Base-by-base conservation (phyloP, 2,113 vertebrate species). In the Nycticebus coucang region DNA sequence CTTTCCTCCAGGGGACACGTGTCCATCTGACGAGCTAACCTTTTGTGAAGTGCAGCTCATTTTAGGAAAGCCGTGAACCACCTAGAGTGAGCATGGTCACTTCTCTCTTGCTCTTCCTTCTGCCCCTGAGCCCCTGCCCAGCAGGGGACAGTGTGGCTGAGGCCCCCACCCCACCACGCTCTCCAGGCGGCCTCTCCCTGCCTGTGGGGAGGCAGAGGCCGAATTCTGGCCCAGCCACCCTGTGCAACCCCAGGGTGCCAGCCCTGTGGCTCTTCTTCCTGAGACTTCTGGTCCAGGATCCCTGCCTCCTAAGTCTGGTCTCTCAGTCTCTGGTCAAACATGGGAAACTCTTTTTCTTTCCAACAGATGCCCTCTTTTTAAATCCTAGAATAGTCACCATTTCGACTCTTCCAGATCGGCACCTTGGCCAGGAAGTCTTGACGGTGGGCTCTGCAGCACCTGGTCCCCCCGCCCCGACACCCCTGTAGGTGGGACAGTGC, bases 171-270 rank as follows among this genome's bases (percentile, higher is more conserved):
- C 35, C 62, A 35, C 24, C 57, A 13, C 22, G 24, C 3, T 7
- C 12, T 24, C 4, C 30, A 5, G 24, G 17, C 7, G 3, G 57
- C 6, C 17, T 41, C 79, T 6, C 17, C 41, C 71, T 37, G 71
- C 1, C 0, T 2, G 6, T 8, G 37, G 18, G 19, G 2, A 24
- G 41, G 15, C 0, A 0, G 30, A 66, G 4, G 64, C 55, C 2
- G 0, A 1, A 22, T 84, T 35, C 14, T 24, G 14, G 35, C 45
- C 53, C 28, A 4, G 21, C n/a, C 1, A 45, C 37, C 71, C 60
- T 13, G 2, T 1, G 5, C 13, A 24, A 5, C 60, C 3, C 0
- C 90, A 0, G 17, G 1, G 59, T 1, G 0, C 2, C 14, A 1
- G 3, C 26, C 13, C 60, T 33, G 5, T 0, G 5, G 26, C 35